phyloP scores from a whole-genome alignment of 2,888 invertebrate genomes.

The Arctia plantaginis region DNA sequence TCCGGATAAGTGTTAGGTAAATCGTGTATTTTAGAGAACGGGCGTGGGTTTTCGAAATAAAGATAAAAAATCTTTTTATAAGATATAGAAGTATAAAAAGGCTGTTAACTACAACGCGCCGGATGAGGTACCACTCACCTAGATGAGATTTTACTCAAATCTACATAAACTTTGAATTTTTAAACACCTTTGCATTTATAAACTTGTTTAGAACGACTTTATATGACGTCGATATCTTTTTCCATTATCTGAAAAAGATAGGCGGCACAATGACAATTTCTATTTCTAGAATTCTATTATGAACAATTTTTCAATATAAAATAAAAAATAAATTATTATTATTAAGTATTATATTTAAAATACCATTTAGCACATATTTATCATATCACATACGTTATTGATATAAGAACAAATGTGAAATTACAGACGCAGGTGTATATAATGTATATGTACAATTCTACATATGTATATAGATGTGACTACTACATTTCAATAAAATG shows the following conservation, averaged over 20 bases:
- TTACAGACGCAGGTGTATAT: neutral
- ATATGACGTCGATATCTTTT: neutral
- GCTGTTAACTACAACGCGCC: neutral
- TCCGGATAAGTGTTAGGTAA: neutral
- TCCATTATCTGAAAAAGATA: neutral
- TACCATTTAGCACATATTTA: neutral
- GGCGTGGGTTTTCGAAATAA: neutral
- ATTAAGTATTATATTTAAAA: neutral
- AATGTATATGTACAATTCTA: neutral
- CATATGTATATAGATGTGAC: neutral
- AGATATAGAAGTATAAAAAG: neutral
- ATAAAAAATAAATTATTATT: too few relatives aligned
- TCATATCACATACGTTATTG: neutral
- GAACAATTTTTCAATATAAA: too few relatives aligned
- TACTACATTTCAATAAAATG: neutral
- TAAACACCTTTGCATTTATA: neutral
- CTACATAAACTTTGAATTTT: slow-evolving; percentile 23
- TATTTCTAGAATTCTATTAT: too few relatives aligned
- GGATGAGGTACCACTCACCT: neutral
- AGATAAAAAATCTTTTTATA: neutral
- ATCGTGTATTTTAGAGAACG: neutral
- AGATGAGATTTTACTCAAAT: slow-evolving; percentile 1
- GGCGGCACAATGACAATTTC: neutral
- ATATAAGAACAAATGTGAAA: neutral
- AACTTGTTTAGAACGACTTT: neutral